Evolutionary conservation across 2,888 invertebrate species (phyloP).

Genomic region (Ferrisia virgata): DNA sequence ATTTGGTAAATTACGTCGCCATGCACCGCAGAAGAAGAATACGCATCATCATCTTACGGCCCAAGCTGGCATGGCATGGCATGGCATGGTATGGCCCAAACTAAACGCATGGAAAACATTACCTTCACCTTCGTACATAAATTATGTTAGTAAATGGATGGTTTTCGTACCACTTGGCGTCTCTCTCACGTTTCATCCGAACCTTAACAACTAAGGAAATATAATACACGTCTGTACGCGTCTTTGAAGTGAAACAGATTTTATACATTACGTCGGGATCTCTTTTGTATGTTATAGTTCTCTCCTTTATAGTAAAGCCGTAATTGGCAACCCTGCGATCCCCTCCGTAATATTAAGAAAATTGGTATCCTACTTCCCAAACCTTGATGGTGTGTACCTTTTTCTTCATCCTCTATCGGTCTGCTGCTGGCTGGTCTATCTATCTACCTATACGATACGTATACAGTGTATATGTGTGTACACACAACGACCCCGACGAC

Average conservation of each 20-base stretch:
- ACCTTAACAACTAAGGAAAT: slow-evolving; percentile 27
- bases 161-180: slow-evolving; percentile 32
- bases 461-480: no score
- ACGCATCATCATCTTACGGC: no score
- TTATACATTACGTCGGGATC: slow-evolving; percentile 22
- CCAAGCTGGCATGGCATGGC: no score
- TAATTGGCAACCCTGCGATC: slow-evolving; percentile 15
- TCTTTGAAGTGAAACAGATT: slow-evolving; percentile 33
- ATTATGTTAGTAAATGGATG: slow-evolving; percentile 20
- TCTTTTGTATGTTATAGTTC: neutral
- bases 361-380: slow-evolving; percentile 13
- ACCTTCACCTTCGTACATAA: slow-evolving; percentile 21
- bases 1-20: neutral
- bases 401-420: neutral
- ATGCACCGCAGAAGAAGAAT: neutral
- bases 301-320: neutral
- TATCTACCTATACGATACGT: no score
- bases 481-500: no score
- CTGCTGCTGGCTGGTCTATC: neutral
- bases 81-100: no score
- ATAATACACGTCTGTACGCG: slow-evolving; percentile 22
- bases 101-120: neutral
- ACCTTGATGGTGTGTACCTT: neutral
- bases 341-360: neutral
- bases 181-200: slow-evolving; percentile 29